Percentiles rank a stretch among this genome's conserved stretches.
Evolutionary conservation across 2,888 invertebrate genomes (phyloP).

Genomic region (Brachypalpus laphriformis): DNA sequence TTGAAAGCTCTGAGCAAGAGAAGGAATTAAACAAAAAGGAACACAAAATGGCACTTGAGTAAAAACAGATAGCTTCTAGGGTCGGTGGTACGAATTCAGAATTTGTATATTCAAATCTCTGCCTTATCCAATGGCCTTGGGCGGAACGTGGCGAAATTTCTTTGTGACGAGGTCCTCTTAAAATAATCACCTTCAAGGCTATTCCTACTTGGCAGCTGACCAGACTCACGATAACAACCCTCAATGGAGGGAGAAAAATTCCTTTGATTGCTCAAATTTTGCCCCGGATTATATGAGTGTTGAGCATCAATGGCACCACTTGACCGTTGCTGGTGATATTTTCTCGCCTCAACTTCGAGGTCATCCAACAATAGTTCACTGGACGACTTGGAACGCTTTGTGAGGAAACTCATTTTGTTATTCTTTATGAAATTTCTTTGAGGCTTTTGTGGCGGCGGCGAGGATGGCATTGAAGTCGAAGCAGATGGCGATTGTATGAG

Average conservation of each 20-base stretch:
- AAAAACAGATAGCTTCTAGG: background rate
- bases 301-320: conserved; percentile 31
- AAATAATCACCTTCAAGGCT: conserved; percentile 38
- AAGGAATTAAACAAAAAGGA: background rate
- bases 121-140: conserved; percentile 46
- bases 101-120: conserved; percentile 29
- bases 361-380: conserved; percentile 80
- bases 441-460: conserved; percentile 37
- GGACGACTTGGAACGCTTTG: conserved; percentile 80
- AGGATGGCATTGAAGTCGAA: conserved; percentile 7
- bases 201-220: conserved; percentile 6
- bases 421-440: conserved; percentile 41
- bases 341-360: conserved; percentile 78
- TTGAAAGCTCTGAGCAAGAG: background rate
- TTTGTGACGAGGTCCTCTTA: conserved; percentile 46
- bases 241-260: conserved; percentile 1
- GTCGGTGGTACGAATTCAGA: background rate
- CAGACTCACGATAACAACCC: conserved; percentile 5
- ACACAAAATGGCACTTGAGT: conserved; percentile 9
- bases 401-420: conserved; percentile 75
- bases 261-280: conserved; percentile 8
- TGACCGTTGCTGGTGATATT: conserved; percentile 77
- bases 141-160: conserved; percentile 23
- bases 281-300: background rate
- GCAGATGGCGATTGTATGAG: conserved; percentile 76